These are phyloP conservation scores for Pachypanchax playfairii DNA, from an alignment of 2,113 vertebrate species.

Conservation along the genomic window DNA sequence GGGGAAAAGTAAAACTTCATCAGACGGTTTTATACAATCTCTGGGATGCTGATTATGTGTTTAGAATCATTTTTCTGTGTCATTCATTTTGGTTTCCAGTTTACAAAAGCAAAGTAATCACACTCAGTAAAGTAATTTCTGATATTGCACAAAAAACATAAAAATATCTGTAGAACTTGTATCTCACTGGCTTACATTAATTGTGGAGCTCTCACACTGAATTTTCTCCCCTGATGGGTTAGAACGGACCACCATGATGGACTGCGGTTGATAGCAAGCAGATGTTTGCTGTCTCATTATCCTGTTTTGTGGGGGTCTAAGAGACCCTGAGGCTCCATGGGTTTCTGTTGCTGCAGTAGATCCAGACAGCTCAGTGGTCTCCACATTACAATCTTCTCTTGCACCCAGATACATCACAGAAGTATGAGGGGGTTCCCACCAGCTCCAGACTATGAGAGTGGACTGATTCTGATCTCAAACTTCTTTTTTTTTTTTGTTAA, in stretches of 20 bases:
- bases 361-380: not conserved
- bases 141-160: not conserved
- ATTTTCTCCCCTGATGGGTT: constrained; percentile 6
- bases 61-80: not conserved
- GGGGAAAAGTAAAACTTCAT: no score
- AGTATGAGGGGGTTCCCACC: not conserved
- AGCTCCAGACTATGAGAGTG: not conserved
- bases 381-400: constrained; percentile 16
- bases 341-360: not conserved
- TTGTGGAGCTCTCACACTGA: constrained; percentile 20
- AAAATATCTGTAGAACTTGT: rapidly evolving
- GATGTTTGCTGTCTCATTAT: not conserved
- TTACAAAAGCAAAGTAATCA: not conserved
- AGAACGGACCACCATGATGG: constrained; percentile 32
- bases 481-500: not conserved
- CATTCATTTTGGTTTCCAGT: not conserved
- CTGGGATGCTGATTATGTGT: not conserved
- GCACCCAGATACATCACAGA: constrained; percentile 3
- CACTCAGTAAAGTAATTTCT: not conserved
- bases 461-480: no score
- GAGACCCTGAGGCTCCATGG: not conserved
- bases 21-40: not conserved
- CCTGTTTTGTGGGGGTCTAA: not conserved
- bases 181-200: constrained; percentile 23
- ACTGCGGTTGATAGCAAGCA: not conserved